Base-by-base conservation (phyloP, 2,888 invertebrate species). In the Bruchidius siliquastri region DNA sequence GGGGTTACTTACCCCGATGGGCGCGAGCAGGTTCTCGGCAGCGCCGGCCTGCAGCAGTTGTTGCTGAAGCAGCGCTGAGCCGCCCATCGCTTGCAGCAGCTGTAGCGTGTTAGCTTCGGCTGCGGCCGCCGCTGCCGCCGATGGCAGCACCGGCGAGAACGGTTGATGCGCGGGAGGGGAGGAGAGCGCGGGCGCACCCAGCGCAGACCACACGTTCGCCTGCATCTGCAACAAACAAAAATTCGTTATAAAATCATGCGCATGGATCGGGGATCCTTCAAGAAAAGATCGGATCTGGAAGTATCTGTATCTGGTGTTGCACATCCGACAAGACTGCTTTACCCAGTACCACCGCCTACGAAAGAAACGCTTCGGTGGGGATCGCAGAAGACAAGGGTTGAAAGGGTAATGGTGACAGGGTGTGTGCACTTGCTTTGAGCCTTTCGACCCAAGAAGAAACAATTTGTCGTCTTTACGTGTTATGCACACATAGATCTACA, bases 171-270 rank as follows among this genome's bases (percentile, higher is more conserved):
- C 49, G 74, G 90, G 89, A 72, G 91, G 91, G 69, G 92, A 89
- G 2, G 91, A 90, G 74, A 91, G 89, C 76, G 91, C 90, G 20
- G 91, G 90, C 76, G 91, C 89, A 74, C 90, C 92, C 68, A 94
- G 90, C 78, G 96, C 91, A 81, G 93, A 94, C 93, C 96, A 96
- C 68, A 97, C 90, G 86, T 93, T 96, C 72, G 96, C 93, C 84
- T 96, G 96, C 90, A 97, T 92, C 85, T 96, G 96, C 1, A 68
- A 68, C 22, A 49, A 49, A 49, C 13, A 1, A 13, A 18, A 49
- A 1, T 49, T 13, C 1, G 49, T 49, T 49, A 13, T n/a, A 26
- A 26, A 26, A 2, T 26, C 8, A 26, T 26, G 8, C 26, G 8
- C 26, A n/a, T n/a, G n/a, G n/a, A n/a, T n/a, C n/a, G n/a, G n/a